These are phyloP conservation scores for Tetragonisca angustula DNA, from an alignment of 2,888 invertebrate species.

Conservation along the genomic window DNA sequence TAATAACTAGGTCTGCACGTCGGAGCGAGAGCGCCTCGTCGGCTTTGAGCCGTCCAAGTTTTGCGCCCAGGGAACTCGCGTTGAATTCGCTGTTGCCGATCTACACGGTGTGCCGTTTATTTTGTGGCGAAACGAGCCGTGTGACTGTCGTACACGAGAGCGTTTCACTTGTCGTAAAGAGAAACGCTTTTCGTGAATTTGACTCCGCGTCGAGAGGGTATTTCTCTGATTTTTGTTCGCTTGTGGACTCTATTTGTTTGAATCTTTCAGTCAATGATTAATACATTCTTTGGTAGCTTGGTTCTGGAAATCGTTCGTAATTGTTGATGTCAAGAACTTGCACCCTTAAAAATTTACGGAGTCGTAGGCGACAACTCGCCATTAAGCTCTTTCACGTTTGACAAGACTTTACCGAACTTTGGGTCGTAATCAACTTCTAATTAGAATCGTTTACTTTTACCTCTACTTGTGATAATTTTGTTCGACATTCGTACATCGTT, in stretches of 20 bases:
- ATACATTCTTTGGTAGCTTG: too few species aligned
- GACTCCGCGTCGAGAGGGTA: too few species aligned
- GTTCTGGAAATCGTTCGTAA: too few species aligned
- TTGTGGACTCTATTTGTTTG: too few species aligned
- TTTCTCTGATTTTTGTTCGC: too few species aligned
- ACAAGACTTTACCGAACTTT: too few species aligned
- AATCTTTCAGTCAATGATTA: too few species aligned
- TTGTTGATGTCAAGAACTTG: too few species aligned
- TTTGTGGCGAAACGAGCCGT: neutral
- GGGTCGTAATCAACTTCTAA: neutral
- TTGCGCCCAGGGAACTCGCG: neutral
- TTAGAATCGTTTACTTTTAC: neutral
- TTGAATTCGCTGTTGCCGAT: conserved; percentile 1
- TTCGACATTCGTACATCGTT: neutral
- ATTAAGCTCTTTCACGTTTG: too few species aligned
- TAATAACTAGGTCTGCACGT: conserved; percentile 47
- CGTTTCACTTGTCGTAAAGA: neutral
- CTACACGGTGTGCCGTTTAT: neutral
- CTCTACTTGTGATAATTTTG: neutral
- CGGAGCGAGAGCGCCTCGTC: neutral
- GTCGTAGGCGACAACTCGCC: too few species aligned
- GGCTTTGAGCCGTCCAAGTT: conserved; percentile 24
- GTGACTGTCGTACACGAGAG: neutral
- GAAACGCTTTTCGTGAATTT: neutral
- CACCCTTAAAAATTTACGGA: too few species aligned